phyloP scores from a whole-genome alignment of 2,797 vertebrate genomes.

The Pogoniulus pusillus region DNA sequence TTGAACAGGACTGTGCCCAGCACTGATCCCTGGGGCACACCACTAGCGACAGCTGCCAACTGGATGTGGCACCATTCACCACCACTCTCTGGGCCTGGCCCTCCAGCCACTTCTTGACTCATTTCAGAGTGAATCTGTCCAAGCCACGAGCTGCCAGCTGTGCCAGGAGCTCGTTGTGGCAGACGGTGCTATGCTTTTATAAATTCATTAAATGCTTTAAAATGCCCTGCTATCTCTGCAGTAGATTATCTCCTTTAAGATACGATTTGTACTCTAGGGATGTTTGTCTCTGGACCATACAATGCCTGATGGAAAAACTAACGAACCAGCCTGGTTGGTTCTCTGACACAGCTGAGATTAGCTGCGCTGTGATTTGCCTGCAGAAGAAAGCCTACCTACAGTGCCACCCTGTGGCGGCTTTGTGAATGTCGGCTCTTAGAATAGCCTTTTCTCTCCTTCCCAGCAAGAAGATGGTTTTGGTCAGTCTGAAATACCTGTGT shows the following conservation, averaged over 20 bases:
- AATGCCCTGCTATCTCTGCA: background rate
- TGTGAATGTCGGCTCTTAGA: background rate
- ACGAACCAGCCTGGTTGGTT: background rate
- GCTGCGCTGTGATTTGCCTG: slow-evolving; percentile 17
- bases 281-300: background rate
- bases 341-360: background rate
- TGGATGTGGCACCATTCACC: too few relatives aligned
- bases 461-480: accelerated
- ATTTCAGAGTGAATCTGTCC: too few relatives aligned
- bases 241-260: background rate
- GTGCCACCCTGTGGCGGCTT: slow-evolving; percentile 58
- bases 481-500: background rate
- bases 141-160: too few relatives aligned
- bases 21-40: too few relatives aligned
- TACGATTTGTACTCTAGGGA: background rate
- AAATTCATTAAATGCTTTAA: background rate
- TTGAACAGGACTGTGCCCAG: too few relatives aligned
- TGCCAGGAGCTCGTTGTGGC: too few relatives aligned
- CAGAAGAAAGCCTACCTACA: slow-evolving; percentile 15
- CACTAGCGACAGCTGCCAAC: too few relatives aligned
- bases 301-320: background rate
- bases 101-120: too few relatives aligned
- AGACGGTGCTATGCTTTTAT: background rate
- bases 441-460: background rate
- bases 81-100: too few relatives aligned